Percentiles rank a stretch among this genome's conserved stretches.
Evolutionary conservation across 1,140 invertebrate species (phyloP).

Genomic region (Stenopsyche tienmushanensis): DNA sequence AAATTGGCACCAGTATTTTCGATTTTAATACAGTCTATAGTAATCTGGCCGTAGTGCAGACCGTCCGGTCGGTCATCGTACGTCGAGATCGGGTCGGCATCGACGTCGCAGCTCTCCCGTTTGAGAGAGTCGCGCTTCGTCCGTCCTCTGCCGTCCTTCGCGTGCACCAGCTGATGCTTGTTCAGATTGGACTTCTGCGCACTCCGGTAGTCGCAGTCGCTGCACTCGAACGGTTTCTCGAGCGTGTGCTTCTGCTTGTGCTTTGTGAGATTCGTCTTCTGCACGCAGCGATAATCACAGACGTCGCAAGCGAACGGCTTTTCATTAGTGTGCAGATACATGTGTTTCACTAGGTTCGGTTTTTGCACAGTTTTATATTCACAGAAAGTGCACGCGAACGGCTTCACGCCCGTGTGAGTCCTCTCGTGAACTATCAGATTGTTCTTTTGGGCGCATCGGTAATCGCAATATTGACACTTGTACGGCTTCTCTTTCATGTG

Average conservation of each 20-base stretch:
- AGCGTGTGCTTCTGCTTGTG: constrained; percentile 53
- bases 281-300: constrained; percentile 57
- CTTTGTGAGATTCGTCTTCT: constrained; percentile 55
- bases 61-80: background rate
- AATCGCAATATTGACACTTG: constrained; percentile 68
- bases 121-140: too few species aligned
- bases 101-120: too few species aligned
- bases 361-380: constrained; percentile 59
- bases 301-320: constrained; percentile 65
- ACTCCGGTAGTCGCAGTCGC: constrained; percentile 47
- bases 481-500: constrained; percentile 77
- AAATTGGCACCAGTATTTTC: constrained; percentile 19
- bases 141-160: constrained; percentile 45
- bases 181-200: constrained; percentile 43
- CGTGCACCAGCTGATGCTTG: constrained; percentile 51
- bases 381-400: constrained; percentile 66
- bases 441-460: constrained; percentile 67
- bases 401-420: constrained; percentile 62
- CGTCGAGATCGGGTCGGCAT: constrained; percentile 2
- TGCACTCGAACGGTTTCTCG: constrained; percentile 45
- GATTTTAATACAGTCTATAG: background rate
- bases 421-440: constrained; percentile 58
- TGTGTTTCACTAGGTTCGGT: constrained; percentile 62
- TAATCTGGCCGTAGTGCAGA: background rate
- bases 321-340: constrained; percentile 64